Base-by-base conservation (phyloP, 2,888 invertebrate genomes). In the Thalpophila matura region DNA sequence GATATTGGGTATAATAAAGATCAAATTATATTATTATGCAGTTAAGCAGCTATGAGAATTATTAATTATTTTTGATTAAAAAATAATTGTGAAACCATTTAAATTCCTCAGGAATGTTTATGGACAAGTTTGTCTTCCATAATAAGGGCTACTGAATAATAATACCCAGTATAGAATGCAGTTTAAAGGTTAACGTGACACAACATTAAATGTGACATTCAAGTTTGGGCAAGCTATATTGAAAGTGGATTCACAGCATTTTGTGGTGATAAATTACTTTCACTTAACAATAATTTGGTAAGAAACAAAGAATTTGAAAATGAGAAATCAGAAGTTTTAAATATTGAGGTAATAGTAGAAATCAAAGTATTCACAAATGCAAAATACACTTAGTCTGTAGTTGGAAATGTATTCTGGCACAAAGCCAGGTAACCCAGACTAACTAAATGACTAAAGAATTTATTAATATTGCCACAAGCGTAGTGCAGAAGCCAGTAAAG, bases 401-500 rank as follows among this genome's bases (percentile, higher is more conserved):
- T 45, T 46, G 26, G 58, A 38, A 59, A 62, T 40, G 24, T 50
- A 45, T 35, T 35, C 57, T 79, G 77, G 77, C 77, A 12, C 27
- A 16, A 27, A 37, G 77, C 79, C 77, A 77, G 38, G 45, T 72
- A 63, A 62, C 37, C 40, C 55, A 68, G 22, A 38, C 56, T 10
- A 49, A 55, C 42, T 26, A 22, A 63, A 61, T 62, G 57, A 61
- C 58, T 56, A 61, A 49, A 20, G 47, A 70, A 54, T 75, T 46
- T 62, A 57, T 64, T 60, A 66, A 70, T 74, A 70, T 62, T 38
- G 14, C 55, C 51, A 57, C 55, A 57, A 20, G 50, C 61, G 62
- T 57, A 79, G 37, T 43, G 45, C 66, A 74, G 81, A 53, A 81
- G 78, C 74, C 53, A 63, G 46, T 61, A 55, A 62, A 40, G 56